These are phyloP conservation scores for Ataeniobius toweri DNA, from an alignment of 2,797 vertebrate genomes.

Conservation along the genomic window DNA sequence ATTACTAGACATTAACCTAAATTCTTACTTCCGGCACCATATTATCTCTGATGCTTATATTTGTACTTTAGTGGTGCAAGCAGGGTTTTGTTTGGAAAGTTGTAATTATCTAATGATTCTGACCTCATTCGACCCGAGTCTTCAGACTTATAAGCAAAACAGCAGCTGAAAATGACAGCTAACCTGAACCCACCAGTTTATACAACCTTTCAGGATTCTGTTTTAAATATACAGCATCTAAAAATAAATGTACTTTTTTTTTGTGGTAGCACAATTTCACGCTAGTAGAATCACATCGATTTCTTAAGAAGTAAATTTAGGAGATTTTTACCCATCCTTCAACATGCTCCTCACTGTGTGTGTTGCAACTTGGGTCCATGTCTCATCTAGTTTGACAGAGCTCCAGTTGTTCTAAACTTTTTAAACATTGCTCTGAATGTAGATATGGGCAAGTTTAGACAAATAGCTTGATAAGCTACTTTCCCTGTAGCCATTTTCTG, in stretches of 20 bases:
- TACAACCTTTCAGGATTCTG: neutral
- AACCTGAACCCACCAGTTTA: constrained; percentile 18
- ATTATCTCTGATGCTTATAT: neutral
- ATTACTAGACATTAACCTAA: constrained; percentile 3
- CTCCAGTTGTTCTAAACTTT: too few relatives aligned
- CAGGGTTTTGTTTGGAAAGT: neutral
- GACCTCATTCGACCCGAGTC: constrained; percentile 36
- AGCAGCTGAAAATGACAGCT: constrained; percentile 44
- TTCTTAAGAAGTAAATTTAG: too few relatives aligned
- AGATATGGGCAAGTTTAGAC: too few relatives aligned
- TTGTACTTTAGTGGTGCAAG: neutral
- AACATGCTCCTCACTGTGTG: too few relatives aligned
- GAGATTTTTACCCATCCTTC: too few relatives aligned
- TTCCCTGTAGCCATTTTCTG: too few relatives aligned
- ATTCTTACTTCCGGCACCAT: neutral
- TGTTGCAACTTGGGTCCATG: too few relatives aligned
- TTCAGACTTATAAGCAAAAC: constrained; percentile 20
- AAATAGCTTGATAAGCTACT: too few relatives aligned
- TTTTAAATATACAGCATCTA: neutral
- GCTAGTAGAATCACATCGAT: neutral
- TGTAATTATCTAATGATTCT: constrained; percentile 19
- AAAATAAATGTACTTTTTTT: neutral
- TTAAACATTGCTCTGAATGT: too few relatives aligned
- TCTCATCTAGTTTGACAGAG: too few relatives aligned
- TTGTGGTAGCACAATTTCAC: neutral